phyloP scores from a whole-genome alignment of 2,888 invertebrate species.

The Agrypnus murinus region DNA sequence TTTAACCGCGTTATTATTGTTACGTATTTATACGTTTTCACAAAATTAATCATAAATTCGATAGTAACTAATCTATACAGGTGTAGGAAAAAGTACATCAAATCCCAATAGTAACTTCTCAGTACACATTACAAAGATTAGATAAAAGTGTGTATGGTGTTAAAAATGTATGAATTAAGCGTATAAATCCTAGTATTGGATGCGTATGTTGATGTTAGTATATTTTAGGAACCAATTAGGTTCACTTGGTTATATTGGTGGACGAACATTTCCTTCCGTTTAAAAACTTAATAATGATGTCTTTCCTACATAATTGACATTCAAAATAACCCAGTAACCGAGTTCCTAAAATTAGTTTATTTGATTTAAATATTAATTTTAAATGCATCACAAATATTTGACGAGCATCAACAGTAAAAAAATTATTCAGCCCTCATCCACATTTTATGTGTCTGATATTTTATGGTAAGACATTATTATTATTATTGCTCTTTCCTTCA shows the following conservation, averaged over 20 bases:
- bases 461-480: background rate
- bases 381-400: background rate
- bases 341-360: too few species aligned
- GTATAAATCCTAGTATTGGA: too few species aligned
- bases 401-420: background rate
- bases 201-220: too few species aligned
- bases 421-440: background rate
- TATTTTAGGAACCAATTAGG: conserved; percentile 6
- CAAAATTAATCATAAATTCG: background rate
- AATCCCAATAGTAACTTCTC: background rate
- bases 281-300: conserved; percentile 25
- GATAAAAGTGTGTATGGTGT: conserved; percentile 1
- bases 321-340: conserved; percentile 20
- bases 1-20: too few species aligned
- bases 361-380: too few species aligned
- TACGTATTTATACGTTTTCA: too few species aligned
- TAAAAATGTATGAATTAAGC: background rate
- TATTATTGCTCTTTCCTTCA: background rate
- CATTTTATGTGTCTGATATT: background rate
- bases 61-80: background rate
- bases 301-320: conserved; percentile 25
- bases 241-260: background rate
- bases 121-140: background rate
- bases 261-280: conserved; percentile 18
- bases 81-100: conserved; percentile 12